Evolutionary conservation across 2,888 invertebrate species (phyloP).

Genomic region (Plagodis pulveraria): DNA sequence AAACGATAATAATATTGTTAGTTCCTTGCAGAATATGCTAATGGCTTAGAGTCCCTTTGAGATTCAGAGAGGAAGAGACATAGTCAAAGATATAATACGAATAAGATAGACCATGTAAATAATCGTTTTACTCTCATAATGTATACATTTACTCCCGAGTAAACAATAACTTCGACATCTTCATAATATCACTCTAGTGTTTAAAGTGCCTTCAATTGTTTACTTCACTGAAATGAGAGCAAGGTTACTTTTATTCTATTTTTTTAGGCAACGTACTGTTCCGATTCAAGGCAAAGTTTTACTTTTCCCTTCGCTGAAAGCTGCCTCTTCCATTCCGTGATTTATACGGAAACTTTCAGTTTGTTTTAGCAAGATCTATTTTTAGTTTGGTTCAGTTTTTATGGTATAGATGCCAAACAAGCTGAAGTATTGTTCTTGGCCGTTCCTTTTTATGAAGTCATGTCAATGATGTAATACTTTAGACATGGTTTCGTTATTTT

Average conservation of each 20-base stretch:
- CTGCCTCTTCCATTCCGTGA: slow-evolving; percentile 27
- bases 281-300: slow-evolving; percentile 16
- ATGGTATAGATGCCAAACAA: slow-evolving; percentile 25
- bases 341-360: slow-evolving; percentile 28
- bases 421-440: slow-evolving; percentile 18
- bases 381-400: slow-evolving; percentile 29
- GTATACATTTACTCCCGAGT: no score
- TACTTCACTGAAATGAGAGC: neutral
- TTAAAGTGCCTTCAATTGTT: no score
- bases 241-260: slow-evolving; percentile 14
- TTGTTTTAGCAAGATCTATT: slow-evolving; percentile 32
- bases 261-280: slow-evolving; percentile 21
- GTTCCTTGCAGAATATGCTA: no score
- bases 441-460: slow-evolving; percentile 19
- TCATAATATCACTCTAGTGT: no score
- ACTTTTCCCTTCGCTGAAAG: slow-evolving; percentile 24
- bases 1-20: no score
- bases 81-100: no score
- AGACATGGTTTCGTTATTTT: neutral
- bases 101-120: no score
- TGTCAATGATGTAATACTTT: slow-evolving; percentile 3
- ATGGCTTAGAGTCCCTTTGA: no score
- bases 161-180: no score
- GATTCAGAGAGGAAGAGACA: no score
- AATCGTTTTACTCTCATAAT: no score